Base-by-base conservation (phyloP, 2,888 invertebrate species). In the Acronicta psi region DNA sequence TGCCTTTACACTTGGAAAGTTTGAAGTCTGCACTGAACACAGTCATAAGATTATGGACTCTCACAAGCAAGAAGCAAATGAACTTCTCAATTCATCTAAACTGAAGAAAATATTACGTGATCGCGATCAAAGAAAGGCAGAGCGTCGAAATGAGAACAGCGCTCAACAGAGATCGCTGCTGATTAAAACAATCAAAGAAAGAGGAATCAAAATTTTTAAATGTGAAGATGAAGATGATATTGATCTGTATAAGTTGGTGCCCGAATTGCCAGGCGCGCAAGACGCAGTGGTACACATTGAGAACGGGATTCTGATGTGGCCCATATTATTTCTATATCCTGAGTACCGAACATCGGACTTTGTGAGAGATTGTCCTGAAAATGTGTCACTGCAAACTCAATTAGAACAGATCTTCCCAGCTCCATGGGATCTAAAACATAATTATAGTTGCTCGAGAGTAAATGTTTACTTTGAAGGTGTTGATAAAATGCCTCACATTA, bases 291-390 rank as follows among this genome's bases (percentile, higher is more conserved):
- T 97, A 0, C 94, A 95, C 77, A 78, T 97, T 11, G 95, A 95
- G 65, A 91, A 95, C 78, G 88, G 95, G 0, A 77, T 91, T 13
- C 88, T 99, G 11, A 90, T 96, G 49, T 99, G 99, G 99, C 99
- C 99, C 0, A 96, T 98, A 0, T 93, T 98, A 16, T 96, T 99
- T 72, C 91, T 98, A 11, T 99, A 99, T 88, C 99, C 99, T 0
- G 98, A 99, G 89, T 96, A 96, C 81, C 94, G 96, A 59, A 96
- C 97, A 78, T 97, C 98, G 46, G 99, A 99, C 88, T 97, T 98
- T 76, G 95, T 99, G 38, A 96, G 97, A 85, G 95, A 95, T 58
- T 97, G 98, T 80, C 95, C 95, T 10, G 98, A 99, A 90, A 95
- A 96, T 75, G 94, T 95, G 0, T 90, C 94, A 94, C 95, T 95